A percentile compares a stretch with the other conserved stretches of the same genome.
Conservation (phyloP, 2,797 vertebrate genomes). For the Chelon auratus region DNA sequence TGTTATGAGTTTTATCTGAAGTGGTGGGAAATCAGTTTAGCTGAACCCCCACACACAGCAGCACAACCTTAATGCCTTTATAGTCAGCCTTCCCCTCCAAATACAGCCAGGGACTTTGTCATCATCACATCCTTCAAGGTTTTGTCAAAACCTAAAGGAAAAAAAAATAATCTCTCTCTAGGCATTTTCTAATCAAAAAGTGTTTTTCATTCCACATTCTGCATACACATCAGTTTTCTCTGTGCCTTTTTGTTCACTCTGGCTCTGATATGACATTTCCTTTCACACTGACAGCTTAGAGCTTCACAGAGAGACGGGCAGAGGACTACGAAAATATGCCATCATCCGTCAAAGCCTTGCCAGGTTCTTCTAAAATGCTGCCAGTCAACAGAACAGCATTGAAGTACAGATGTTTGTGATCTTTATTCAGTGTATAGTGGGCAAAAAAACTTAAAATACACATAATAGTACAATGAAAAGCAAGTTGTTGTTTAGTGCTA, state of each 20-base stretch:
- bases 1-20: slow-evolving; percentile 42
- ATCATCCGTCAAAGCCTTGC: slow-evolving; percentile 63
- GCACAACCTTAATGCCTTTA: slow-evolving; percentile 12
- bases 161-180: slow-evolving; percentile 24
- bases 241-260: slow-evolving; percentile 39
- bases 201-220: slow-evolving; percentile 50
- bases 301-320: slow-evolving; percentile 46
- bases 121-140: slow-evolving; percentile 9
- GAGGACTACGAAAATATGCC: slow-evolving; percentile 22
- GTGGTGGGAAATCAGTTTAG: not conserved
- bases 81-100: slow-evolving; percentile 10
- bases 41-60: slow-evolving; percentile 4
- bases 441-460: slow-evolving; percentile 36
- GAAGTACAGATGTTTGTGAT: slow-evolving; percentile 37
- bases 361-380: slow-evolving; percentile 47
- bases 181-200: slow-evolving; percentile 48
- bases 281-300: slow-evolving; percentile 49
- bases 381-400: slow-evolving; percentile 46
- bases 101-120: slow-evolving; percentile 10
- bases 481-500: not conserved
- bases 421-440: slow-evolving; percentile 39
- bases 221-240: slow-evolving; percentile 47
- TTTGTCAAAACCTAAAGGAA: slow-evolving; percentile 47
- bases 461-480: not conserved
- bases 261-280: slow-evolving; percentile 54